These are phyloP conservation scores for Cheumatopsyche charites DNA, from an alignment of 1,140 invertebrate genomes.

Conservation along the genomic window DNA sequence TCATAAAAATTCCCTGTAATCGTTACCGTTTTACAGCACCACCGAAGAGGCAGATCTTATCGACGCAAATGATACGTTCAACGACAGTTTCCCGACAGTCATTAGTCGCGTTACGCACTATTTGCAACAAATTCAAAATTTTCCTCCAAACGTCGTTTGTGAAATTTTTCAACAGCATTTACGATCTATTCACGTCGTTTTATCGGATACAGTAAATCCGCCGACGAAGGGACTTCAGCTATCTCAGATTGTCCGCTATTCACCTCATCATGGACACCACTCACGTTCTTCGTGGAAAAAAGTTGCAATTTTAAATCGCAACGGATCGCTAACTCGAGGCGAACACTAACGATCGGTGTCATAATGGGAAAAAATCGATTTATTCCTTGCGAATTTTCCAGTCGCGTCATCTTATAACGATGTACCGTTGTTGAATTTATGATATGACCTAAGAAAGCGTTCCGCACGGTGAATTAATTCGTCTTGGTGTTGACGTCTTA, in stretches of 20 bases:
- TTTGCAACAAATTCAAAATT: background rate
- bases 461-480: background rate
- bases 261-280: slow-evolving; percentile 27
- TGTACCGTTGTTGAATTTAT: slow-evolving; percentile 18
- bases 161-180: no score
- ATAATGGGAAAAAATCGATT: slow-evolving; percentile 3
- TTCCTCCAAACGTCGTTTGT: no score
- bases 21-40: slow-evolving; percentile 37
- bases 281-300: slow-evolving; percentile 24
- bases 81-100: slow-evolving; percentile 11
- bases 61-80: slow-evolving; percentile 30
- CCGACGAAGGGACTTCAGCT: slow-evolving; percentile 19
- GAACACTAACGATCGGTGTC: slow-evolving; percentile 5
- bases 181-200: slow-evolving; percentile 34
- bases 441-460: background rate
- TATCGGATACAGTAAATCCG: slow-evolving; percentile 17
- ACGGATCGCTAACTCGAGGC: background rate
- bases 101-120: slow-evolving; percentile 13
- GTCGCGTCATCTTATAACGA: slow-evolving; percentile 13
- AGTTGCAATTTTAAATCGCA: slow-evolving; percentile 14
- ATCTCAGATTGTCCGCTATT: slow-evolving; percentile 30
- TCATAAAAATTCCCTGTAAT: slow-evolving; percentile 41
- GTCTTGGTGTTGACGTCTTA: slow-evolving; percentile 18
- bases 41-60: slow-evolving; percentile 30
- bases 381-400: slow-evolving; percentile 9